Evolutionary conservation across 2,113 vertebrate species (phyloP), one percentile per base, ranked within the genome.

Genomic region (Panurus biarmicus): DNA sequence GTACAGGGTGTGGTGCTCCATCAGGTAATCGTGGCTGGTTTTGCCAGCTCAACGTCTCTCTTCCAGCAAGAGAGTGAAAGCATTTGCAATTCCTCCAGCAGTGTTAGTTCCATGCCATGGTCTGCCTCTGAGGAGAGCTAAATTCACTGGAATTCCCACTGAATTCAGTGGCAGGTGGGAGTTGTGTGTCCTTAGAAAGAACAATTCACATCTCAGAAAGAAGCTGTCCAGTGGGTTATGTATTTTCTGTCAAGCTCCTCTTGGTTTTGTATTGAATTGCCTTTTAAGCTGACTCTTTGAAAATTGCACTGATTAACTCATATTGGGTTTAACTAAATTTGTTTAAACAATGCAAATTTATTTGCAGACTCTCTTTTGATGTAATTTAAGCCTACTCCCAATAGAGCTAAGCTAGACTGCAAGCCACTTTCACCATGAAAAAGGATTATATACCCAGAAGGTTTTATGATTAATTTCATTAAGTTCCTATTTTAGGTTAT

Each of bases 311-410:
- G 82, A 89, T 90, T 93, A 94, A 96, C 89, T 95, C 95, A 94
- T 94, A 94, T 67, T 95, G 87, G 91, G 90, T 95, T 97, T 95
- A 90, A 74, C 60, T 78, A 79, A 86, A 86, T 91, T 78, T 87
- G n/a, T 96, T 96, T 94, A 85, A 96, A 89, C 36, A 48, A 87
- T 93, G 94, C 93, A 85, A 87, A 90, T 94, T 70, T 44, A 73
- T 96, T 91, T 97, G 91, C 90, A 89, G 87, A 80, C 3, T 0
- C 84, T 95, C 73, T 95, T 95, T 83, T 93, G 85, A 87, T 94
- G 89, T 94, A 53, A 25, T 57, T 29, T 89, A 72, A 94, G 74
- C 66, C 77, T 94, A 51, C 62, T 95, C 87, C 74, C 38, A 61
- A 6, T 33, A 91, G 91, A 94, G n/a, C 83, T 89, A 85, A 97